These are phyloP conservation scores for Mus spretus DNA, from an alignment of 2,797 vertebrate genomes.

Conservation along the genomic window DNA sequence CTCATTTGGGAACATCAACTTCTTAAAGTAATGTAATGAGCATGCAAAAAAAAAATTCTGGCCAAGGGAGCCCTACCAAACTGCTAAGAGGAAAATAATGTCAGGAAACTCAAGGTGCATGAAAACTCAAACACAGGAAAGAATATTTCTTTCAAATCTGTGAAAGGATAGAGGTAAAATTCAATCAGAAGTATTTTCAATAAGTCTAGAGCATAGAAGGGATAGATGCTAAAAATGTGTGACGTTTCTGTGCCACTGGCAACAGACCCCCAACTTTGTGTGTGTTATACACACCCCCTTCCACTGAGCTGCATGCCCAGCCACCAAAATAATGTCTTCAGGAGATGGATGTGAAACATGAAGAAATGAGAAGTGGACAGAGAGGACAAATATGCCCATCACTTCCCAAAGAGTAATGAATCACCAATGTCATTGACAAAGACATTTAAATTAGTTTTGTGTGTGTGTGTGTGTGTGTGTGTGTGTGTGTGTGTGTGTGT, in stretches of 20 bases:
- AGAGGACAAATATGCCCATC: background rate
- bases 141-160: constrained; percentile 16
- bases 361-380: background rate
- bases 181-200: background rate
- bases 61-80: constrained; percentile 1
- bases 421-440: background rate
- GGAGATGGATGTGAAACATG: background rate
- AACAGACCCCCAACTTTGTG: background rate
- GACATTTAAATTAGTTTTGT: constrained; percentile 36
- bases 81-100: constrained; percentile 18
- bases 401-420: constrained; percentile 39
- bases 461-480: no score
- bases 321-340: background rate
- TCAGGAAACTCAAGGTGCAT: constrained; percentile 20
- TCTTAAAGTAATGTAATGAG: constrained; percentile 54
- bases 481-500: background rate
- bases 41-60: constrained; percentile 25
- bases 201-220: constrained; percentile 9
- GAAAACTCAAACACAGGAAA: constrained; percentile 46
- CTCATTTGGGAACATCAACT: constrained; percentile 58
- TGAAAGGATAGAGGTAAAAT: constrained; percentile 52
- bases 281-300: background rate
- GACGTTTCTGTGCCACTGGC: background rate
- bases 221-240: background rate
- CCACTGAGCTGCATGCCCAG: background rate